Base-by-base conservation (phyloP, 2,797 vertebrate species). In the Molossus molossus region DNA sequence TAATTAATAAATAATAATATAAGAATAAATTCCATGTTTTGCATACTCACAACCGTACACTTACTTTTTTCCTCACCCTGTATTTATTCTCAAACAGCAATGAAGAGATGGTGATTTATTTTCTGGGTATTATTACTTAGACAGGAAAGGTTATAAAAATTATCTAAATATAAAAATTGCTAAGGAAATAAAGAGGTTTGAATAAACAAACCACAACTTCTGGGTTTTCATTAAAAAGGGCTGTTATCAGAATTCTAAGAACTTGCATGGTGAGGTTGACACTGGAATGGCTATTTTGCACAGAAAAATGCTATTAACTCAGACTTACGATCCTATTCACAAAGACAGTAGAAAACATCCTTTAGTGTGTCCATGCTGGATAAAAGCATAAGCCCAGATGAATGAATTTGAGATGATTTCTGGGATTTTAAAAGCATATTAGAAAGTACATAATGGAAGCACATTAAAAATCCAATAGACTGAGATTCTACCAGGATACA, bases 341-440 rank as follows among this genome's bases (percentile, higher is more conserved):
- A 84, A 91, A 55, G 53, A 65, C 17, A 65, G 9, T 20, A 91
- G n/a, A 95, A 55, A 88, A 85, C 1, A 64, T 82, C 62, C 82
- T 64, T 90, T 15, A 65, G 29, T 79, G 73, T 27, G 20, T 48
- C 37, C 27, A 64, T 37, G 33, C 17, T 80, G 45, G 48, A 86
- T 89, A 87, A 94, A 94, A 94, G 40, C 75, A 50, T 77, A 89
- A n/a, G 17, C 40, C 37, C n/a, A 40, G 69, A 29, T 55, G 62
- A 96, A 81, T 73, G 84, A 84, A 64, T 91, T 89, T 89, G 48
- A 92, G 87, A 86, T 87, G 58, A 87, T 45, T 82, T 86, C 40
- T 77, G 40, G 21, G 57, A 75, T 93, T 82, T 96, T 67, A 87
- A 94, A 86, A 93, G 29, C 83, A 72, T 69, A 81, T 50, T 79